phyloP scores from a whole-genome alignment of 2,113 vertebrate species.

The Acanthochromis polyacanthus region DNA sequence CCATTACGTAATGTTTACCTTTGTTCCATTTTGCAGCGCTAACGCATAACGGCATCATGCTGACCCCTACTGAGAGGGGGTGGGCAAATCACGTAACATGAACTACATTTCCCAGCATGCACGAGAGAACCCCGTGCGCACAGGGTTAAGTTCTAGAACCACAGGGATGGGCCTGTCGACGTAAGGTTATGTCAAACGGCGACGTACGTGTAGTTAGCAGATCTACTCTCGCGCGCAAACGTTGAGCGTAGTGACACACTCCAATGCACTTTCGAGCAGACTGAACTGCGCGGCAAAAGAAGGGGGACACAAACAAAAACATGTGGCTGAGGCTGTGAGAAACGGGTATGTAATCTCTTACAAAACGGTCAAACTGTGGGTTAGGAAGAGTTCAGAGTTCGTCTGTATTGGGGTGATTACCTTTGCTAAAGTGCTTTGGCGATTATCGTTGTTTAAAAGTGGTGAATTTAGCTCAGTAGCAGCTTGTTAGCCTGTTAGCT shows the following conservation, averaged over 20 bases:
- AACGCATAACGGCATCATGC: background rate
- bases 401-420: accelerated
- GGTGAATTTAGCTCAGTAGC: constrained; percentile 69
- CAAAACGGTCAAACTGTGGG: accelerated
- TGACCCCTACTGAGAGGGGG: constrained; percentile 49
- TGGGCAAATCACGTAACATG: background rate
- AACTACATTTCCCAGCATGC: constrained; percentile 67
- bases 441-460: constrained; percentile 25
- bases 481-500: constrained; percentile 72
- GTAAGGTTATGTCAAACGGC: background rate
- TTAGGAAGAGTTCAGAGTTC: background rate
- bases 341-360: constrained; percentile 67
- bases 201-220: background rate
- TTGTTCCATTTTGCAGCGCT: constrained; percentile 34
- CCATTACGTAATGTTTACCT: constrained; percentile 67
- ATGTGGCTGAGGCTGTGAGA: constrained; percentile 81
- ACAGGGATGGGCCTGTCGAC: background rate
- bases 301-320: constrained; percentile 86
- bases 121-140: background rate
- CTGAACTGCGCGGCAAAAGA: constrained; percentile 86
- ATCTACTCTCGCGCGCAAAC: constrained; percentile 46
- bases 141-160: background rate
- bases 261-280: constrained; percentile 42
- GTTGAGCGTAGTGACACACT: background rate
- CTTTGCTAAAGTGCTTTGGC: too few relatives aligned